Evolutionary conservation across 1,140 invertebrate species (phyloP).

Genomic region (Acromyrmex charruanus): DNA sequence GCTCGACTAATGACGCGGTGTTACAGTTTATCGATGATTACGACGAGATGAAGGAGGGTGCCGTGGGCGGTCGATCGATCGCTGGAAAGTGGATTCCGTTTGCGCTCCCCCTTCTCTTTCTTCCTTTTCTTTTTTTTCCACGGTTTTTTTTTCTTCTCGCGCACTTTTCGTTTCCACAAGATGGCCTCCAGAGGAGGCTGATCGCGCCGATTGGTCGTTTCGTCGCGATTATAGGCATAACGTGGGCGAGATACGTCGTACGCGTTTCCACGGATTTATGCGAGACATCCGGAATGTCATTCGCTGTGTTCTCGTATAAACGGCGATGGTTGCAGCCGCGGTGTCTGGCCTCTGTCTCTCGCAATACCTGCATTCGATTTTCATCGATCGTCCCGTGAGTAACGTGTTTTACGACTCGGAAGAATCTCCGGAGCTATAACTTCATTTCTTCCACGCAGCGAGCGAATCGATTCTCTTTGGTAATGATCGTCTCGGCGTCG

Average conservation of each 20-base stretch:
- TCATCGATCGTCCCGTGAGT: constrained; percentile 46
- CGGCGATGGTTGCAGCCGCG: constrained; percentile 40
- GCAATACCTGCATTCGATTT: constrained; percentile 61
- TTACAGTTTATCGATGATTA: constrained; percentile 58
- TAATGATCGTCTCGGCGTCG: constrained; percentile 39
- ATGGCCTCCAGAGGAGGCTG: constrained; percentile 40
- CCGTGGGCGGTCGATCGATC: constrained; percentile 44
- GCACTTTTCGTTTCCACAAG: constrained; percentile 54
- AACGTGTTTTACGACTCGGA: constrained; percentile 60
- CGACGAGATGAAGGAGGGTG: constrained; percentile 14
- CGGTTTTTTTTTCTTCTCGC: constrained; percentile 14
- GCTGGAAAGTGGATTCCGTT: constrained; percentile 27
- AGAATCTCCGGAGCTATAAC: constrained; percentile 51
- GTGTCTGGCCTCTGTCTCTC: constrained; percentile 5
- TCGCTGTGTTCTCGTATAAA: constrained; percentile 64
- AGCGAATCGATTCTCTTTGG: constrained; percentile 60
- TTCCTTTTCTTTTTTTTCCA: constrained; percentile 24
- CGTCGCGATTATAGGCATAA: constrained; percentile 33
- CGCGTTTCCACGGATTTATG: constrained; percentile 62
- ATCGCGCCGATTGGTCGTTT: constrained; percentile 52
- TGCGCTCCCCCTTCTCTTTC: constrained; percentile 8
- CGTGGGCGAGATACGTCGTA: constrained; percentile 57
- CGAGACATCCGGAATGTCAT: constrained; percentile 64
- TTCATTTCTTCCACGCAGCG: constrained; percentile 42
- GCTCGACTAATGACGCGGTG: constrained; percentile 44